These are phyloP conservation scores for Lates japonicus DNA, from an alignment of 2,797 vertebrate species.

Conservation along the genomic window DNA sequence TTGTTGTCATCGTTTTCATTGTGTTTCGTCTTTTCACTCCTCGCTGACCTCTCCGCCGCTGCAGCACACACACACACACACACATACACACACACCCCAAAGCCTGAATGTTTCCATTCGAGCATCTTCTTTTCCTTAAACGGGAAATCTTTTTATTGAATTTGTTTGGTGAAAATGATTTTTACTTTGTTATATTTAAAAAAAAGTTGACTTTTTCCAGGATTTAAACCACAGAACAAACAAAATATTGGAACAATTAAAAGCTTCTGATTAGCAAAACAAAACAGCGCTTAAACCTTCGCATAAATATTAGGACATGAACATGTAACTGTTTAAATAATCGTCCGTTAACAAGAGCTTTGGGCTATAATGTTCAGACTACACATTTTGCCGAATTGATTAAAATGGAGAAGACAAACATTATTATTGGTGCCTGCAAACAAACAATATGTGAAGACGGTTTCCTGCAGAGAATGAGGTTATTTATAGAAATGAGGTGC, in stretches of 20 bases:
- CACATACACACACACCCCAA: neutral
- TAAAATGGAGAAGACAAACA: slow-evolving; percentile 15
- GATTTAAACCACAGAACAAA: neutral
- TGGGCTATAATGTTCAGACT: neutral
- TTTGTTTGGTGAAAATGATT: neutral
- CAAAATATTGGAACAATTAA: neutral
- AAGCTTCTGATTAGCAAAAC: slow-evolving; percentile 9
- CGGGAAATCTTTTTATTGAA: neutral
- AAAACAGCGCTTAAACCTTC: neutral
- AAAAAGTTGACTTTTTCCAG: no score
- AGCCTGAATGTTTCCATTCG: neutral
- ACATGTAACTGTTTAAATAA: slow-evolving; percentile 20
- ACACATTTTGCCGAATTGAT: neutral
- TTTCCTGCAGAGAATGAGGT: no score
- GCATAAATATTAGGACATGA: slow-evolving; percentile 18
- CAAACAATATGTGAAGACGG: no score
- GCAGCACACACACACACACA: slow-evolving; percentile 2
- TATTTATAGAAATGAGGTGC: neutral
- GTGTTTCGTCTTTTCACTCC: slow-evolving; percentile 4
- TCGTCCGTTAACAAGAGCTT: neutral
- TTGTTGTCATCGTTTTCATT: slow-evolving; percentile 10
- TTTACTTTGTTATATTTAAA: neutral
- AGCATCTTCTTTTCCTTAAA: neutral
- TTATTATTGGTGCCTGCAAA: neutral
- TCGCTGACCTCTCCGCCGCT: neutral